Evolutionary conservation across 2,113 vertebrate genomes (phyloP), one percentile per base, ranked within the genome.

Genomic region (Salvelinus namaycush): DNA sequence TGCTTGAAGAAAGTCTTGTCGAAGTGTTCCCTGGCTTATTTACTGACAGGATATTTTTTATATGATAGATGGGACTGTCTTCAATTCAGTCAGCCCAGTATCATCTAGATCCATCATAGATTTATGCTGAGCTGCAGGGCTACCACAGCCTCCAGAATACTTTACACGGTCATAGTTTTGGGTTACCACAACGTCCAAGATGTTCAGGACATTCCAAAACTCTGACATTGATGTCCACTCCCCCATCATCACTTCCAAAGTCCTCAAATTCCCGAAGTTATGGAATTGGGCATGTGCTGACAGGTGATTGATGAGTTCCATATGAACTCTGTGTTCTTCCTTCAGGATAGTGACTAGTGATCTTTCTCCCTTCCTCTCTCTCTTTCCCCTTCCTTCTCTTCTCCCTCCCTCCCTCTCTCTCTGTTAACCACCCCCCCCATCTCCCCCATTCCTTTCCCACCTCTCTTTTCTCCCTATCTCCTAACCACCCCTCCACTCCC

Each of bases 211-310:
- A 57, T 57, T 57, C 54, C 54, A 57, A 57, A 57, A 6, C 54
- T 5, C 13, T 18, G 54, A 20, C 54, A 57, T 57, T 18, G 4
- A 20, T 57, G 20, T 57, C 13, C 18, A 14, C 68, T 79, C 24
- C 39, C 59, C 54, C 26, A 54, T 73, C 44, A 34, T 24, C 22
- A 8, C n/a, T 12, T 48, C 34, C 44, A 70, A 72, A 83, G 84
- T 79, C 74, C 59, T 74, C 29, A 65, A 70, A 78, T 83, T 76
- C 66, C 72, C 82, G 20, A 39, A 44, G 5, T 69, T 69, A 69
- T 68, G 9, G 44, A 44, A 4, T 44, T 29, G 68, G 26, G 11
- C 13, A 5, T 51, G 62, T 3, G 8, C 54, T 49, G 49, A 34
- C 79, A 70, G 76, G 70, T 72, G 24, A 24, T 48, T n/a, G 65